A percentile compares a stretch with the other conserved stretches of the same genome.
These are phyloP conservation scores for Mallotus villosus DNA, from an alignment of 2,797 vertebrate species.

Conservation along the genomic window DNA sequence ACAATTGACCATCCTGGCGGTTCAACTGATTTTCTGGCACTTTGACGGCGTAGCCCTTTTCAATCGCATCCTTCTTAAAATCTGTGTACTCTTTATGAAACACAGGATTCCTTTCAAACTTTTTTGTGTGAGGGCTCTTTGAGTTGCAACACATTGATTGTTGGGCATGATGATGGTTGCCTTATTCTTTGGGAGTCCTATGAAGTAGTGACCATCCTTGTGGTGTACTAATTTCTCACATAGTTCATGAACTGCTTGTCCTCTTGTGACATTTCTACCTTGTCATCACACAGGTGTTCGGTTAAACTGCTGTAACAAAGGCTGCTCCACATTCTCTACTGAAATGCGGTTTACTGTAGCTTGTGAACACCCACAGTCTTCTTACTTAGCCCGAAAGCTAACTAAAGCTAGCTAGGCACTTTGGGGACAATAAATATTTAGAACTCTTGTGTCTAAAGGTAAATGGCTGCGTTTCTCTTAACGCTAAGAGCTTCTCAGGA, in stretches of 20 bases:
- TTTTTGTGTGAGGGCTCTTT: background rate
- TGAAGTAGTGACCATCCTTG: background rate
- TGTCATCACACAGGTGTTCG: constrained; percentile 17
- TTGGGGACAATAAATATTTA: too few species aligned
- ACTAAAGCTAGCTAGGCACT: too few species aligned
- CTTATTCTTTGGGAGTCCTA: background rate
- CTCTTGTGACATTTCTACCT: constrained; percentile 20
- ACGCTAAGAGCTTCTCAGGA: too few species aligned
- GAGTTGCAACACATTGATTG: background rate
- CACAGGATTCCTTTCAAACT: background rate
- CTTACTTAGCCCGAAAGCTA: too few species aligned
- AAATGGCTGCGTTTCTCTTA: too few species aligned
- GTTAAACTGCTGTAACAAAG: constrained; percentile 20
- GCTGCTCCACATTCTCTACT: constrained; percentile 4
- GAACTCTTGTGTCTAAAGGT: too few species aligned
- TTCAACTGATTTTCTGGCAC: background rate
- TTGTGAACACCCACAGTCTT: background rate
- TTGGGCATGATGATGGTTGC: background rate
- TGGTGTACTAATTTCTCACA: background rate
- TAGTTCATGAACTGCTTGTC: constrained; percentile 2
- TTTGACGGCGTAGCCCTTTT: constrained; percentile 7
- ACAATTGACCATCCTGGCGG: background rate
- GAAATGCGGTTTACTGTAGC: background rate
- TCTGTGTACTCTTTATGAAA: constrained; percentile 4
- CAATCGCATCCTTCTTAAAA: background rate